Percentiles rank a stretch among this genome's conserved stretches.
Conservation (phyloP, 2,797 vertebrate species). For the Falco naumanni region DNA sequence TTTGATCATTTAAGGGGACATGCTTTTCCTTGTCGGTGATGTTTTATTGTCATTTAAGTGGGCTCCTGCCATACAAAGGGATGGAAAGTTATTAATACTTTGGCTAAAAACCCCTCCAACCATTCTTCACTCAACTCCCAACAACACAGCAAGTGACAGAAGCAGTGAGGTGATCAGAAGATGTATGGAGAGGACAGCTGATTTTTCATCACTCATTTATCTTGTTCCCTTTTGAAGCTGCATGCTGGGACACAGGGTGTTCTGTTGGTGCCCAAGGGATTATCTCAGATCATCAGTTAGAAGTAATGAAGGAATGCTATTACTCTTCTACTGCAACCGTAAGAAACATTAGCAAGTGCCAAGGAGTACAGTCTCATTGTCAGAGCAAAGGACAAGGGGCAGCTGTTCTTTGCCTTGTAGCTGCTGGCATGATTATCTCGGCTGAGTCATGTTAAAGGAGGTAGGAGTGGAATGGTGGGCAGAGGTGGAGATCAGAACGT, state of each 20-base stretch:
- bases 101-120: not conserved
- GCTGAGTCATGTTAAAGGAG: not conserved
- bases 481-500: conserved; percentile 25
- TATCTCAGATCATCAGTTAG: conserved; percentile 3
- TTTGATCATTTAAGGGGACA: not conserved
- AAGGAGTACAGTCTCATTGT: not conserved
- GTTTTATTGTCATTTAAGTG: conserved; percentile 52
- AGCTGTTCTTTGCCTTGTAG: conserved; percentile 23
- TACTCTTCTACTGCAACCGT: not conserved
- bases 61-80: not conserved
- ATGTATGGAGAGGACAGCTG: not conserved
- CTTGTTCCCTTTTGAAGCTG: not conserved
- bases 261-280: not conserved
- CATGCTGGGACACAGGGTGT: not conserved
- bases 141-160: not conserved
- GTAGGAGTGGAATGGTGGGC: not conserved
- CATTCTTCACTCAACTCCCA: not conserved
- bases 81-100: conserved; percentile 34
- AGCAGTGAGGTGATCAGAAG: conserved; percentile 2
- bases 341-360: not conserved
- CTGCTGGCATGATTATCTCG: not conserved
- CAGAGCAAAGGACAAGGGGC: not conserved
- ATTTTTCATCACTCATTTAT: conserved; percentile 2
- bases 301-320: not conserved
- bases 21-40: not conserved